phyloP scores from a whole-genome alignment of 2,113 vertebrate species.

The Nesoenas mayeri region DNA sequence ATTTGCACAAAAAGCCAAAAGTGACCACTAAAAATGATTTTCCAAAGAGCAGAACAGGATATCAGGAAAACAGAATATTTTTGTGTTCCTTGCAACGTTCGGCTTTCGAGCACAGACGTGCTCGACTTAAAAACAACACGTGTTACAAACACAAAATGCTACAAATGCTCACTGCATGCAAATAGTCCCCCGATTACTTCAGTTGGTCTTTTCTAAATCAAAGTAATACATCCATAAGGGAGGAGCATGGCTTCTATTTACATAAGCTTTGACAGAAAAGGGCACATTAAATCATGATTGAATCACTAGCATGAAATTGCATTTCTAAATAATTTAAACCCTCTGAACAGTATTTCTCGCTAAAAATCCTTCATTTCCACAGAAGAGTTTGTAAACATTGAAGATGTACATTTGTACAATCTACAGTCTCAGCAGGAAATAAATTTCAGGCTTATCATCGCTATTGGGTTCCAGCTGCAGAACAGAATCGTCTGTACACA shows the following conservation, averaged over 20 bases:
- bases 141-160: constrained; percentile 68
- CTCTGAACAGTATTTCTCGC: not conserved
- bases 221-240: constrained; percentile 25
- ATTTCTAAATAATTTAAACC: constrained; percentile 50
- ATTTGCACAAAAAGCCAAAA: not conserved
- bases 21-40: not conserved
- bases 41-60: not conserved
- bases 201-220: constrained; percentile 24
- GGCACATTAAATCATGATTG: constrained; percentile 59
- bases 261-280: constrained; percentile 4
- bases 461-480: constrained; percentile 70
- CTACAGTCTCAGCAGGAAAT: constrained; percentile 92
- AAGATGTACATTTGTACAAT: constrained; percentile 28
- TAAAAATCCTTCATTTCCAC: not conserved
- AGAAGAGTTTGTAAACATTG: constrained; percentile 47
- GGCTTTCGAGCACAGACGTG: constrained; percentile 55
- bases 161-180: constrained; percentile 78
- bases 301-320: constrained; percentile 42
- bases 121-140: constrained; percentile 70
- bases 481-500: constrained; percentile 68
- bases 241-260: not conserved
- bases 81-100: constrained; percentile 29
- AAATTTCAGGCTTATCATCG: constrained; percentile 90
- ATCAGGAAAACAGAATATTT: not conserved
- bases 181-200: constrained; percentile 28